A percentile compares a stretch with the other conserved stretches of the same genome.
phyloP scores from a whole-genome alignment of 2,888 invertebrate species.

The Oxycera nigricornis region DNA sequence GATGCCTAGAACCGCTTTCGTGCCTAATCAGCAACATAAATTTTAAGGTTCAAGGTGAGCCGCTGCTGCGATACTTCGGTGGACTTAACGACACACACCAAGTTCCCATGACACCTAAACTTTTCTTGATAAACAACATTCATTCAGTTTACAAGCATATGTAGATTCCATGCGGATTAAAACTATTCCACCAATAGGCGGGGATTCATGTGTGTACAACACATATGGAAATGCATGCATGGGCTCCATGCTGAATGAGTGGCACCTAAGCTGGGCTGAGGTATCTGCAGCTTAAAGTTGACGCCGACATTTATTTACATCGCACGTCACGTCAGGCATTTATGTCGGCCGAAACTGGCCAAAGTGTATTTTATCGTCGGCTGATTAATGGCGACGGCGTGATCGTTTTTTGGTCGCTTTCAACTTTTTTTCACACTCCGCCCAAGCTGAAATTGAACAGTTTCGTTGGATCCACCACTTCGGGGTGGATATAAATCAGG shows the following conservation, averaged over 20 bases:
- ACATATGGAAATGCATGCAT: background rate
- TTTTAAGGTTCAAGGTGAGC: conserved; percentile 2
- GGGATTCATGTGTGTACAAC: background rate
- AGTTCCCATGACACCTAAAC: background rate
- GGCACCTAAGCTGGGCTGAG: background rate
- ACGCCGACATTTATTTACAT: conserved; percentile 1
- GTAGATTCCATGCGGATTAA: background rate
- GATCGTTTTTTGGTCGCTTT: background rate
- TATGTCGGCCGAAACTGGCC: background rate
- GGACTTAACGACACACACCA: background rate
- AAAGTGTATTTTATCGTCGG: background rate
- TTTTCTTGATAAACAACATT: conserved; percentile 2
- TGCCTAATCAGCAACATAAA: background rate
- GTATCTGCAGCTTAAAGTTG: background rate
- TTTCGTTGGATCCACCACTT: too few species aligned
- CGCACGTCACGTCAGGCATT: background rate
- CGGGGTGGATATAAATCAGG: too few species aligned
- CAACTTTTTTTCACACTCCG: background rate
- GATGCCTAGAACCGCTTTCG: background rate
- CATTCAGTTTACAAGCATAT: background rate
- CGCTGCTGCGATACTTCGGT: background rate
- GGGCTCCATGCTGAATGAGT: background rate
- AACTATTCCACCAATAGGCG: too few species aligned
- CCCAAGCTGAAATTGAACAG: too few species aligned
- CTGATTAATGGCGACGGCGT: conserved; percentile 6